These are phyloP conservation scores for Eupithecia subfuscata DNA, from an alignment of 2,888 invertebrate genomes.

Conservation along the genomic window DNA sequence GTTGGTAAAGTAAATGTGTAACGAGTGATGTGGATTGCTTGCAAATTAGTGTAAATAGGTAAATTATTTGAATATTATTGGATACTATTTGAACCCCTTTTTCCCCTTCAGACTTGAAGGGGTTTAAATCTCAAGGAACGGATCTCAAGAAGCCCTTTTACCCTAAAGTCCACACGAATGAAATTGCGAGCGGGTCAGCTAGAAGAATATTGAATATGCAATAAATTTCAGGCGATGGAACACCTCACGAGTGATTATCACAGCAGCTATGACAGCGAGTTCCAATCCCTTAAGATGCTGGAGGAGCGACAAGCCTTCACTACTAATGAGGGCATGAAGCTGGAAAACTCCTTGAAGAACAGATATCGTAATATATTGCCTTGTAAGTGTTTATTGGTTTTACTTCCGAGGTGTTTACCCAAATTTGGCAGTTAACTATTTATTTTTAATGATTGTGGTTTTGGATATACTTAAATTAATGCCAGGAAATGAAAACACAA, in stretches of 20 bases:
- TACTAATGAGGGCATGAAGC: constrained; percentile 93
- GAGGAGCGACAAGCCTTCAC: constrained; percentile 95
- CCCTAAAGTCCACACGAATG: too few species aligned
- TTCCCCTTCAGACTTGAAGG: too few species aligned
- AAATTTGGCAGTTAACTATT: neutral
- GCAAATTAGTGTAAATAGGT: too few species aligned
- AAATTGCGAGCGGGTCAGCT: neutral
- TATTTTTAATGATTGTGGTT: neutral
- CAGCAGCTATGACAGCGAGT: constrained; percentile 95
- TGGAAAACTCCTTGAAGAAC: constrained; percentile 95
- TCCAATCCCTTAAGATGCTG: constrained; percentile 95
- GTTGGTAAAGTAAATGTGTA: too few species aligned
- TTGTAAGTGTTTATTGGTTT: constrained; percentile 74
- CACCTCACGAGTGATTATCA: constrained; percentile 55
- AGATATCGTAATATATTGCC: constrained; percentile 99
- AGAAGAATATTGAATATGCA: neutral
- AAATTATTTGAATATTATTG: too few species aligned
- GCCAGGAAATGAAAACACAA: neutral
- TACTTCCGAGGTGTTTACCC: constrained; percentile 1
- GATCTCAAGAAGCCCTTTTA: too few species aligned
- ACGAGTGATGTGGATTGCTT: too few species aligned
- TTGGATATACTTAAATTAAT: neutral
- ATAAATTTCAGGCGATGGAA: constrained; percentile 58
- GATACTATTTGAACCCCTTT: too few species aligned
- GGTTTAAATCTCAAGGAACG: too few species aligned